A percentile compares a stretch with the other conserved stretches of the same genome.
phyloP scores from a whole-genome alignment of 1,140 invertebrate species.

The Drosophila pachea region DNA sequence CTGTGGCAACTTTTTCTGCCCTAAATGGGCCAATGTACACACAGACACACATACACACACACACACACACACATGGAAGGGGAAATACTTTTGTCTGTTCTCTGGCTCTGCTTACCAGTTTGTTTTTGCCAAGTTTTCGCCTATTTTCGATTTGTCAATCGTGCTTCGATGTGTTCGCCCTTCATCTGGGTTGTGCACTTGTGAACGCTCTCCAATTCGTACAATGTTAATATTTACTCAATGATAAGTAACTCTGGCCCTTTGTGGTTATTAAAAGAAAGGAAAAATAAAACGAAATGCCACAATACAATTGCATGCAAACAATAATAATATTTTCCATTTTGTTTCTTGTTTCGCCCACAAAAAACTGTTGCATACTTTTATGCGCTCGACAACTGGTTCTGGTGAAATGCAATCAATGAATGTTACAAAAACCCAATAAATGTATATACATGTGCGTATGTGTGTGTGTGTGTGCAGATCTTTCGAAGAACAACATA shows the following conservation, averaged over 20 bases:
- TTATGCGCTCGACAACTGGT: conserved; percentile 9
- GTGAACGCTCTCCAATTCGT: conserved; percentile 13
- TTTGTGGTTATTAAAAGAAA: conserved; percentile 31
- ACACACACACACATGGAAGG: no score
- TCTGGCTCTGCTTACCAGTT: conserved; percentile 20
- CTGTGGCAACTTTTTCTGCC: conserved; percentile 23
- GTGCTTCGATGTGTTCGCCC: neutral
- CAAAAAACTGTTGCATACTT: conserved; percentile 38
- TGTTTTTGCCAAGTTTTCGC: conserved; percentile 2
- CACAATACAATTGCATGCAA: conserved; percentile 16
- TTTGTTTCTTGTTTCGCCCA: conserved; percentile 5
- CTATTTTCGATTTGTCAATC: conserved; percentile 6
- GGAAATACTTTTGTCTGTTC: conserved; percentile 9
- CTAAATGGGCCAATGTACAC: conserved; percentile 19
- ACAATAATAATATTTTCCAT: conserved; percentile 22
- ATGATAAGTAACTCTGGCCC: conserved; percentile 14
- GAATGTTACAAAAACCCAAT: neutral
- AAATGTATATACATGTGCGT: conserved; percentile 5
- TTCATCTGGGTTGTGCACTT: conserved; percentile 8
- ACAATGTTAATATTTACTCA: conserved; percentile 30
- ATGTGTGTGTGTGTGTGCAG: conserved; percentile 57
- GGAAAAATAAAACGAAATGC: neutral
- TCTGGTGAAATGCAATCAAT: conserved; percentile 19
- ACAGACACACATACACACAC: no score
- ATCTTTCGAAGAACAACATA: conserved; percentile 88